phyloP scores from a whole-genome alignment of 2,113 vertebrate genomes.

The Lethenteron reissneri region DNA sequence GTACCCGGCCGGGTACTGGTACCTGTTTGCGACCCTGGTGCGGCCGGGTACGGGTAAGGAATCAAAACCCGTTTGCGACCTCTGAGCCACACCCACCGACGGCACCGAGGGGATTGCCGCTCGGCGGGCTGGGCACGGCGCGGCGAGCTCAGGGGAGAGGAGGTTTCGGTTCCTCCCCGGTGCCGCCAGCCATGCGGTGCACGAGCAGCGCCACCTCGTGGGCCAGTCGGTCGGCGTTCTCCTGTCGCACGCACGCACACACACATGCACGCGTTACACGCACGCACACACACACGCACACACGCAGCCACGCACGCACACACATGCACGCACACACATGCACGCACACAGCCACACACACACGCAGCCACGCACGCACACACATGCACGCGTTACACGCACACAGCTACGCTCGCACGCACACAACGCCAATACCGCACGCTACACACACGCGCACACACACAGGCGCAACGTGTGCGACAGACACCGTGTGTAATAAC shows the following conservation, averaged over 20 bases:
- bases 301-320: not conserved
- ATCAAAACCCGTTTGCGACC: too few species aligned
- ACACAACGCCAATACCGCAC: not conserved
- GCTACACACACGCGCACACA: too few species aligned
- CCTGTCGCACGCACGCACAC: constrained; percentile 22
- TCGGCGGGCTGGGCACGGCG: too few species aligned
- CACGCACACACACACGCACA: not conserved
- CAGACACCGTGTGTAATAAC: too few species aligned
- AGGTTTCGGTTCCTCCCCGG: constrained; percentile 41
- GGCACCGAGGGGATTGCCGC: too few species aligned
- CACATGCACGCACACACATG: not conserved
- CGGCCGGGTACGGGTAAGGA: too few species aligned
- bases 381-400: not conserved
- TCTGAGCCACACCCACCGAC: too few species aligned
- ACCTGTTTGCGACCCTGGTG: too few species aligned
- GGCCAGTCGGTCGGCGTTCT: constrained; percentile 48
- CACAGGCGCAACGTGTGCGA: too few species aligned
- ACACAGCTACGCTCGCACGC: not conserved
- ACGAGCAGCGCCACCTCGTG: constrained; percentile 61
- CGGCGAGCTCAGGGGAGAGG: not conserved
- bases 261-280: not conserved
- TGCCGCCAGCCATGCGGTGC: constrained; percentile 49
- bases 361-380: not conserved
- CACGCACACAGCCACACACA: not conserved
- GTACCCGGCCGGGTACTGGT: too few species aligned